A percentile compares a stretch with the other conserved stretches of the same genome.
These are phyloP conservation scores for Ariolimax columbianus DNA, from an alignment of 2,888 invertebrate species.

Conservation along the genomic window DNA sequence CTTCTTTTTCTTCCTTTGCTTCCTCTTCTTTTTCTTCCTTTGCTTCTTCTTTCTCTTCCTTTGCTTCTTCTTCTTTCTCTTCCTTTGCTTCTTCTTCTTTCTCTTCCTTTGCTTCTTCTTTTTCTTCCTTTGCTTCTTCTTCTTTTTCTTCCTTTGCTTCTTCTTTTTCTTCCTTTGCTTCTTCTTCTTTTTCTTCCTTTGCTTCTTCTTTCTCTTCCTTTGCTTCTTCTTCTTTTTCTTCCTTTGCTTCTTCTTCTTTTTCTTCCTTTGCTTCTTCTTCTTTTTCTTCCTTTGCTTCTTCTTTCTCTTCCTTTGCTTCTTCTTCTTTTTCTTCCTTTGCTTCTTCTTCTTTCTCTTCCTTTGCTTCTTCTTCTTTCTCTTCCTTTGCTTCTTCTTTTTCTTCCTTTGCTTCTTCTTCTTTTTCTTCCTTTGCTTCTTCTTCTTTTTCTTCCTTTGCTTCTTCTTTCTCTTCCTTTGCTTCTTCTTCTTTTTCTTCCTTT, in stretches of 20 bases:
- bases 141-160: constrained; percentile 37
- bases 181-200: background rate
- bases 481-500: no score
- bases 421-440: background rate
- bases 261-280: no score
- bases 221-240: background rate
- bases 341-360: background rate
- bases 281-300: background rate
- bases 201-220: background rate
- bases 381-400: background rate
- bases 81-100: no score
- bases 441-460: no score
- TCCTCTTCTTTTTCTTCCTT: no score
- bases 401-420: background rate
- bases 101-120: no score
- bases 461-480: no score
- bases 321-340: background rate
- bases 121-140: constrained; percentile 5
- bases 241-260: background rate
- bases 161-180: background rate
- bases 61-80: no score
- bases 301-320: background rate
- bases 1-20: background rate
- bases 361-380: background rate
- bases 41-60: no score